These are phyloP conservation scores for Erebia ligea DNA, from an alignment of 2,888 invertebrate species.

Conservation along the genomic window DNA sequence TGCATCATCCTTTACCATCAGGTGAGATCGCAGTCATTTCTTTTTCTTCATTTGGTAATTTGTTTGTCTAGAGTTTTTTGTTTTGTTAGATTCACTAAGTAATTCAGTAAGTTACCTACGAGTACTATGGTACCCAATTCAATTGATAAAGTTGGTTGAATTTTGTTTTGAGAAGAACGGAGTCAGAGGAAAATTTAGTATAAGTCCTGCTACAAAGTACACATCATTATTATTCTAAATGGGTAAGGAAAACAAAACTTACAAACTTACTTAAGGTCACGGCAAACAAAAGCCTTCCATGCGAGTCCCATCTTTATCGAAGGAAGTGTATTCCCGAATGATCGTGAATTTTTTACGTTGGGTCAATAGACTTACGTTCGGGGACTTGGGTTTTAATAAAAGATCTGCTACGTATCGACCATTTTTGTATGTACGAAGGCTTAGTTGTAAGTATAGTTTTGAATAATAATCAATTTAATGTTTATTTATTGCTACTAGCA, in stretches of 20 bases:
- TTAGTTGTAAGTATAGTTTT: background rate
- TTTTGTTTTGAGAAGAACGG: too few species aligned
- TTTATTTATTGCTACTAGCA: too few species aligned
- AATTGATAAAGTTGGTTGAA: too few species aligned
- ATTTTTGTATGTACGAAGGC: constrained; percentile 6
- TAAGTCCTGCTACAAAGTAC: background rate
- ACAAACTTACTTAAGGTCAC: constrained; percentile 27
- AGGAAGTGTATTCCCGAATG: constrained; percentile 11
- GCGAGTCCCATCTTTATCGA: constrained; percentile 17
- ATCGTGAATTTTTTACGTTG: constrained; percentile 30
- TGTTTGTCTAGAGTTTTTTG: too few species aligned
- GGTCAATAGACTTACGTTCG: constrained; percentile 20
- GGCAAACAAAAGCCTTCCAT: constrained; percentile 29
- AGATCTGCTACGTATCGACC: constrained; percentile 15
- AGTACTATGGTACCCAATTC: too few species aligned
- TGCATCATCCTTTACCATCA: too few species aligned
- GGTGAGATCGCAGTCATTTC: too few species aligned
- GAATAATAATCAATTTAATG: background rate
- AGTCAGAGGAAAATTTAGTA: background rate
- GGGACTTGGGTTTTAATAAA: constrained; percentile 25
- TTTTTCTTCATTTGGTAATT: too few species aligned
- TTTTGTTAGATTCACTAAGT: too few species aligned
- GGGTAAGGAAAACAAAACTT: constrained; percentile 25
- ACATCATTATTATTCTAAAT: constrained; percentile 29
- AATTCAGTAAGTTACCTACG: too few species aligned